These are phyloP conservation scores for Ectemnius lituratus DNA, from an alignment of 2,888 invertebrate species.

Conservation along the genomic window DNA sequence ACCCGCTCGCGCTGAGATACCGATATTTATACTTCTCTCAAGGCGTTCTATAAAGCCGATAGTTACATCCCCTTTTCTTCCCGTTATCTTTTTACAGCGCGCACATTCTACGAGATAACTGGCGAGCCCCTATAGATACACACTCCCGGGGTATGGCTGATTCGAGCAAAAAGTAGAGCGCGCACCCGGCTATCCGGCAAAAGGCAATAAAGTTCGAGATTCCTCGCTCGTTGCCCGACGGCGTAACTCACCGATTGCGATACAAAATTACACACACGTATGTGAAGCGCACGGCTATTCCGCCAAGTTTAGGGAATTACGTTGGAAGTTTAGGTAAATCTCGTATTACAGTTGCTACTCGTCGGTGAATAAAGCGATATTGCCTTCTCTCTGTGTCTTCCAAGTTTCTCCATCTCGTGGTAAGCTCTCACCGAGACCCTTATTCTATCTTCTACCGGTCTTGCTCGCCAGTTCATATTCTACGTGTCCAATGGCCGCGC, in stretches of 20 bases:
- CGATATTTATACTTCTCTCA: constrained; percentile 6
- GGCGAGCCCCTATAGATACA: background rate
- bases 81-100: constrained; percentile 16
- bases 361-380: constrained; percentile 30
- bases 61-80: background rate
- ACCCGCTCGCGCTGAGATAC: background rate
- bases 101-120: background rate
- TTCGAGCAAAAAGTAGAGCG: background rate
- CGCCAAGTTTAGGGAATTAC: background rate
- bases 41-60: background rate
- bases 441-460: constrained; percentile 25
- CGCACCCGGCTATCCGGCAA: background rate
- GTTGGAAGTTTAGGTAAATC: background rate
- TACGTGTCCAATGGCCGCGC: constrained; percentile 35
- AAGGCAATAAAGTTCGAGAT: constrained; percentile 3
- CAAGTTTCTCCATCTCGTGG: constrained; percentile 42
- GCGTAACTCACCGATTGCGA: background rate
- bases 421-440: constrained; percentile 35
- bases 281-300: background rate
- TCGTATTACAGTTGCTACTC: constrained; percentile 15
- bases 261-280: background rate
- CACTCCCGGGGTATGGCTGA: background rate
- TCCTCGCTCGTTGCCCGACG: background rate
- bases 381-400: constrained; percentile 21
- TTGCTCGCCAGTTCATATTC: constrained; percentile 28